Base-by-base conservation (phyloP, 1,140 invertebrate species). In the Leptinotarsa defecta region DNA sequence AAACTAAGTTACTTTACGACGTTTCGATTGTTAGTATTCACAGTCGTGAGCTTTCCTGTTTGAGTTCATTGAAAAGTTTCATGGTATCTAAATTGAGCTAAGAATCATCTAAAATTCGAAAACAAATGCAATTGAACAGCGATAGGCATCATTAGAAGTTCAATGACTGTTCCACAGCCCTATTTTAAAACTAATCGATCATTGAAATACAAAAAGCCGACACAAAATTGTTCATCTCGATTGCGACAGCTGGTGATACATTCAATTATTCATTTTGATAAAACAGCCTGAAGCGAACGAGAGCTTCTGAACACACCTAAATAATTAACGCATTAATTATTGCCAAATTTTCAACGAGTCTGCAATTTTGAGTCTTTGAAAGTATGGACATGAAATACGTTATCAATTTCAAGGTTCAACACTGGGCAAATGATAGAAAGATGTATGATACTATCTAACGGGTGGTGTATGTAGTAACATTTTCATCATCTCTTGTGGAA, bases 241-340 rank as follows among this genome's bases (percentile, higher is more conserved):
- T 48, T 20, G 49, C 6, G 57, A 68, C 73, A 64, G 68, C 68
- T 61, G 73, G 48, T 49, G 73, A 64, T 74, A 62, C 22, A 24
- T 48, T 74, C 73, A 74, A 74, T 74, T 74, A 74, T 74, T 74
- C 73, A 74, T 22, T 68, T 67, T 52, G 73, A 65, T 69, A 74
- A 57, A 4, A 57, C 17, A 57, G 52, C 52, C n/a, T 15, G 52
- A 57, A 17, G n/a, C 6, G 52, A 6, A 57, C 15, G n/a, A n/a
- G 52, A 57, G 52, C 34, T 57, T 57, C 52, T 15, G 3, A 57
- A 57, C 17, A 19, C 52, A 57, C 52, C 52, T 57, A 57, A 57
- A 57, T 57, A 57, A 57, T 57, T 57, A 15, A 57, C 52, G n/a
- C 17, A 57, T 57, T 57, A 57, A 57, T 57, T 57, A n/a, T 4